Conservation (phyloP, 2,888 invertebrate genomes). For the Watsonalla cultraria region DNA sequence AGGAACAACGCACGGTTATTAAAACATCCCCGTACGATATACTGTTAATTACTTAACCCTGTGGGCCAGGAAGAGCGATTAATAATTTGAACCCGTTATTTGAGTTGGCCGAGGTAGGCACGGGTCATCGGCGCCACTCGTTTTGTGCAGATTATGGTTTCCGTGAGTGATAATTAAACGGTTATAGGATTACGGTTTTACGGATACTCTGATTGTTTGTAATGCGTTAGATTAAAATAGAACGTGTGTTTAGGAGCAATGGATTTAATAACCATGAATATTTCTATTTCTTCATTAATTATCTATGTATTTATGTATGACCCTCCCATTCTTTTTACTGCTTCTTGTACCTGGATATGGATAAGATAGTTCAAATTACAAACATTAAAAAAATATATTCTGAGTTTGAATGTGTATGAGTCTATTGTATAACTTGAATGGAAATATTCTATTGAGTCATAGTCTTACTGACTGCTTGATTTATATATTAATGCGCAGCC, state of each 20-base stretch:
- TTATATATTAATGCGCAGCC: no score
- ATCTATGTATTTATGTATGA: no score
- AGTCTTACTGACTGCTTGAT: no score
- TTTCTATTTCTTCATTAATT: no score
- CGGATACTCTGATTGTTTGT: not conserved
- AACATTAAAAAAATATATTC: no score
- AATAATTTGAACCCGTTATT: constrained; percentile 59
- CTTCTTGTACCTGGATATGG: no score
- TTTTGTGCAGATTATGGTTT: constrained; percentile 29
- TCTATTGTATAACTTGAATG: no score
- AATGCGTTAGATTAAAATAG: not conserved
- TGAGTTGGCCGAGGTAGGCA: constrained; percentile 44
- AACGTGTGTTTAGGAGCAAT: not conserved
- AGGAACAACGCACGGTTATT: constrained; percentile 43
- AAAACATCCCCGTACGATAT: constrained; percentile 55
- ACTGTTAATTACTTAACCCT: constrained; percentile 62
- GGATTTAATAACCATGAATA: no score
- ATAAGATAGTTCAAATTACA: no score
- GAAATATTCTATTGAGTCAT: no score
- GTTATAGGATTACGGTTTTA: constrained; percentile 11
- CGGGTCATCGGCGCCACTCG: constrained; percentile 30
- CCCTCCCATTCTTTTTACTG: no score
- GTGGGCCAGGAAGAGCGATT: constrained; percentile 51
- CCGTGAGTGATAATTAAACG: constrained; percentile 30
- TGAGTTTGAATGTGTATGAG: no score